Evolutionary conservation across 2,113 vertebrate genomes (phyloP).

Genomic region (Caracal caracal): DNA sequence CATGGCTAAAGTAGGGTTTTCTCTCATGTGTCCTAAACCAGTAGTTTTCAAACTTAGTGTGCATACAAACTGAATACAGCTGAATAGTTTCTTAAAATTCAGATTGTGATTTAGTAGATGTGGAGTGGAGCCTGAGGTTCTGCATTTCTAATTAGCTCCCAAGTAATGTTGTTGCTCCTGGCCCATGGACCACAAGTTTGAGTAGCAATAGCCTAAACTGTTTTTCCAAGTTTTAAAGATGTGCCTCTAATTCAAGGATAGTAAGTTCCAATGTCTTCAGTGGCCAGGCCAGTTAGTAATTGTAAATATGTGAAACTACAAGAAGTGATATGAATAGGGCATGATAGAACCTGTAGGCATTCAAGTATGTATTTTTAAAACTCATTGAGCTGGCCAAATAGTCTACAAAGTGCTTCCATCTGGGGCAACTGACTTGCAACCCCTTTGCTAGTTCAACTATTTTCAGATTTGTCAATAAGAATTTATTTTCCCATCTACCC

Average conservation of each 20-base stretch:
- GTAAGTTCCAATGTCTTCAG: background rate
- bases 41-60: background rate
- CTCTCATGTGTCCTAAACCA: background rate
- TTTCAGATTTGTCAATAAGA: constrained; percentile 13
- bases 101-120: background rate
- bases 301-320: background rate
- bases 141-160: background rate
- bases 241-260: background rate
- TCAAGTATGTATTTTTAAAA: background rate
- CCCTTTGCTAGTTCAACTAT: background rate
- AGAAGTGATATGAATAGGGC: background rate
- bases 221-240: background rate
- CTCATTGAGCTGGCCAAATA: background rate
- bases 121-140: background rate
- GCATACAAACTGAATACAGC: background rate
- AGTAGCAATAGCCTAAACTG: background rate
- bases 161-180: background rate
- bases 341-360: background rate
- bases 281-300: background rate
- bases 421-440: background rate
- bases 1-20: background rate
- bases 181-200: background rate
- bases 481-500: background rate
- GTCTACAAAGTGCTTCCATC: background rate
- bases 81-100: constrained; percentile 14